These are phyloP conservation scores for Dryocosmus kuriphilus DNA, from an alignment of 2,888 invertebrate species.

Conservation along the genomic window DNA sequence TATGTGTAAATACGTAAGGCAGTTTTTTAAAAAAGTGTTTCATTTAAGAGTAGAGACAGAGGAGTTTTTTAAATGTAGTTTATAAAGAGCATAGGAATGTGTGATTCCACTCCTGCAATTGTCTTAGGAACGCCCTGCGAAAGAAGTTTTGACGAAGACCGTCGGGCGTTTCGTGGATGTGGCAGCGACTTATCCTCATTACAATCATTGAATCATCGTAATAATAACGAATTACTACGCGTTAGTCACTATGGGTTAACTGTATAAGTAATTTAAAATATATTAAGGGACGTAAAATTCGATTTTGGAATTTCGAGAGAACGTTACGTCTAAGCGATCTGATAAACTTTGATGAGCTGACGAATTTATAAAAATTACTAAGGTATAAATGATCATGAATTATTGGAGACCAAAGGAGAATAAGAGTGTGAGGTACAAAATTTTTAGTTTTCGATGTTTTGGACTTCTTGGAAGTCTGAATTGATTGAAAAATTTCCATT, in stretches of 20 bases:
- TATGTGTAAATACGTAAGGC: slow-evolving; percentile 19
- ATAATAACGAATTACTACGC: slow-evolving; percentile 47
- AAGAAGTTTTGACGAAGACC: slow-evolving; percentile 28
- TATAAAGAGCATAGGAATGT: slow-evolving; percentile 23
- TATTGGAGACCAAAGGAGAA: slow-evolving; percentile 53
- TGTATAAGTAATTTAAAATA: slow-evolving; percentile 43
- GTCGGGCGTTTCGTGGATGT: slow-evolving; percentile 10
- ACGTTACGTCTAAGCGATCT: slow-evolving; percentile 47
- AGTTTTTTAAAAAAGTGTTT: neutral
- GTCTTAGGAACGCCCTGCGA: neutral
- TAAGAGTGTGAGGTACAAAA: slow-evolving; percentile 62
- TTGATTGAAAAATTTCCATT: neutral
- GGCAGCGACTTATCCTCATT: slow-evolving; percentile 46
- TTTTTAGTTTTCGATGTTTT: slow-evolving; percentile 53
- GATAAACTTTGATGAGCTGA: slow-evolving; percentile 48
- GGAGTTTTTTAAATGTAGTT: slow-evolving; percentile 7
- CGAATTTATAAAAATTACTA: slow-evolving; percentile 31
- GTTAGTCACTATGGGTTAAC: slow-evolving; percentile 49
- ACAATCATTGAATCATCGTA: slow-evolving; percentile 43
- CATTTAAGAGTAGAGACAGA: slow-evolving; percentile 10
- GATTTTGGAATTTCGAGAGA: slow-evolving; percentile 44
- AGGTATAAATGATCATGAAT: slow-evolving; percentile 23
- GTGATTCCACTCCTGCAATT: slow-evolving; percentile 17
- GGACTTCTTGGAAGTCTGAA: neutral
- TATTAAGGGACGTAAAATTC: slow-evolving; percentile 34